These are phyloP conservation scores for Nomada fucata DNA, from an alignment of 2,888 invertebrate species.

Conservation along the genomic window DNA sequence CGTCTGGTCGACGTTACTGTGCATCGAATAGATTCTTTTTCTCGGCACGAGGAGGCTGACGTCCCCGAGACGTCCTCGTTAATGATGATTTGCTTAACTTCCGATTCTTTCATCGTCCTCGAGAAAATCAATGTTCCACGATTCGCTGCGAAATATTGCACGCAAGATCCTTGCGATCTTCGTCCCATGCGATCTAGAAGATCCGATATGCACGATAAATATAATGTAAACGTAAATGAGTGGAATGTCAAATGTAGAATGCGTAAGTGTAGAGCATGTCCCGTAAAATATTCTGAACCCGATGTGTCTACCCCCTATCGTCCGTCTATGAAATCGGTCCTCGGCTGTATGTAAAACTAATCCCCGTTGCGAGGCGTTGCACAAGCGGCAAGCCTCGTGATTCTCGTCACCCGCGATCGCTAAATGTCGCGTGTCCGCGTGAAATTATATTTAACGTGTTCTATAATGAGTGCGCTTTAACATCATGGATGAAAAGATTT, in stretches of 20 bases:
- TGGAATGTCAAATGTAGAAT: conserved; percentile 37
- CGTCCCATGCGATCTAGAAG: conserved; percentile 57
- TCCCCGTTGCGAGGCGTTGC: conserved; percentile 49
- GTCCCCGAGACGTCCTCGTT: not conserved
- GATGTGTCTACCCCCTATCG: conserved; percentile 5
- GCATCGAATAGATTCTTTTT: conserved; percentile 20
- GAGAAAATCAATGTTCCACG: conserved; percentile 48
- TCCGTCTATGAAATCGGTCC: conserved; percentile 28
- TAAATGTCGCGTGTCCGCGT: conserved; percentile 49
- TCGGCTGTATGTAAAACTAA: conserved; percentile 24
- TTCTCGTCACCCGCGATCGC: conserved; percentile 48
- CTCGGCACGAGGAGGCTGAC: conserved; percentile 35
- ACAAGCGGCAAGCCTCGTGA: conserved; percentile 54
- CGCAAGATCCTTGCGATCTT: conserved; percentile 58
- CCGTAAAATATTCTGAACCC: conserved; percentile 35
- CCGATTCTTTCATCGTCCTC: conserved; percentile 23
- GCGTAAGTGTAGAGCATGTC: conserved; percentile 31
- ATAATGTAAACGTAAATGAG: conserved; percentile 47
- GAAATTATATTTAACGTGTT: conserved; percentile 64
- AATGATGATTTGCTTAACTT: not conserved
- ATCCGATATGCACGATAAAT: conserved; percentile 57
- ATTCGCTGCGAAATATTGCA: conserved; percentile 56
- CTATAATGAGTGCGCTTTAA: conserved; percentile 48
- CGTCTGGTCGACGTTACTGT: conserved; percentile 24
- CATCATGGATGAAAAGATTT: conserved; percentile 40